A percentile compares a stretch with the other conserved stretches of the same genome.
Conservation (phyloP, 2,888 invertebrate species). For the Bibio marci region DNA sequence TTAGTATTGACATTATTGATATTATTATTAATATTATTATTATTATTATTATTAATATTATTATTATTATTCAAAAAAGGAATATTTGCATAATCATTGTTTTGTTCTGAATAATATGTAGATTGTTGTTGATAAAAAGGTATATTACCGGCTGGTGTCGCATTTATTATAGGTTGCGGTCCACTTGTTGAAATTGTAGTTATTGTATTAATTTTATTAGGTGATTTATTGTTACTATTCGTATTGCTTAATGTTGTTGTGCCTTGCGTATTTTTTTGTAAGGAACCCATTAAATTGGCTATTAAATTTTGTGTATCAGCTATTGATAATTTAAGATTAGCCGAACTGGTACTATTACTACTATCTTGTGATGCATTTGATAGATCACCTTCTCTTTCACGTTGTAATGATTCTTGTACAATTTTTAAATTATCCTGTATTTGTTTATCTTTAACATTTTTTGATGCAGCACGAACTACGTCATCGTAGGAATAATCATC, state of each 20-base stretch:
- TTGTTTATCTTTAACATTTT: conserved; percentile 48
- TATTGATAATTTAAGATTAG: conserved; percentile 23
- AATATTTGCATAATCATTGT: too few species aligned
- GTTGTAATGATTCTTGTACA: conserved; percentile 31
- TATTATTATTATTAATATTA: too few species aligned
- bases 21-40: too few species aligned
- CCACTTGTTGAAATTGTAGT: not conserved
- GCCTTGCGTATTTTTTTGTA: conserved; percentile 24
- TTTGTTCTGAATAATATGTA: not conserved
- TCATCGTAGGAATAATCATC: conserved; percentile 76
- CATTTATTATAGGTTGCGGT: not conserved
- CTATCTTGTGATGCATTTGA: conserved; percentile 21
- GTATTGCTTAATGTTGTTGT: conserved; percentile 5
- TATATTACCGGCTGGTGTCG: not conserved
- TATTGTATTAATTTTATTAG: not conserved
- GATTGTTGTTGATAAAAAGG: conserved; percentile 5
- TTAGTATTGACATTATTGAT: too few species aligned
- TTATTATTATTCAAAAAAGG: too few species aligned
- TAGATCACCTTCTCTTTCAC: conserved; percentile 15
- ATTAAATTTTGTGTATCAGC: conserved; percentile 42
- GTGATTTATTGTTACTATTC: not conserved
- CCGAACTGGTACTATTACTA: conserved; percentile 12
- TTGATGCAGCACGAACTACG: conserved; percentile 57
- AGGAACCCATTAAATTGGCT: conserved; percentile 43
- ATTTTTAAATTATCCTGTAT: conserved; percentile 40